Evolutionary conservation across 2,888 invertebrate species (phyloP).

Genomic region (Rhingia rostrata): DNA sequence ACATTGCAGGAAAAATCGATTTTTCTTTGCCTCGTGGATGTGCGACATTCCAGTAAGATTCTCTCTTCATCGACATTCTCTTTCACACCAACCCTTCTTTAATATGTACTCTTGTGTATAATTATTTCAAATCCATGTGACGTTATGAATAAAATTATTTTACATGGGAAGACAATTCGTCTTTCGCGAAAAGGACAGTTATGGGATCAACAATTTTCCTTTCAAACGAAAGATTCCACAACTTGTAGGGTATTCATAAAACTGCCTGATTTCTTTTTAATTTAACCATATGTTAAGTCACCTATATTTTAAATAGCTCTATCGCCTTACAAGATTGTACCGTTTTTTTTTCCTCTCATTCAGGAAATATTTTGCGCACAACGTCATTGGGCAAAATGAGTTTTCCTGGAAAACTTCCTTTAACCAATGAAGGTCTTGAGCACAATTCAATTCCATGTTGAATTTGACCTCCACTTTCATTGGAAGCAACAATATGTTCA

Average conservation of each 20-base stretch:
- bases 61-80: constrained; percentile 19
- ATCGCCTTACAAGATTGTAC: too few species aligned
- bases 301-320: too few species aligned
- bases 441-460: constrained; percentile 55
- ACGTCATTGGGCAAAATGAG: constrained; percentile 12
- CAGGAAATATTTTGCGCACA: constrained; percentile 6
- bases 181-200: neutral
- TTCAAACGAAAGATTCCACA: neutral
- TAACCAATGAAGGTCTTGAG: constrained; percentile 60
- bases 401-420: constrained; percentile 50
- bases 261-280: too few species aligned
- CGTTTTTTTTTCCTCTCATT: neutral
- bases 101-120: neutral
- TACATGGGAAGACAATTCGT: neutral
- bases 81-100: constrained; percentile 11
- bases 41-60: constrained; percentile 43
- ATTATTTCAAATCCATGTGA: constrained; percentile 2
- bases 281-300: too few species aligned
- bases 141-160: too few species aligned
- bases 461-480: constrained; percentile 68
- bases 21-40: constrained; percentile 72
- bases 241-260: too few species aligned
- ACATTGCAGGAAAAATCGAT: constrained; percentile 72
- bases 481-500: constrained; percentile 47
- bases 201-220: constrained; percentile 26